Evolutionary conservation across 1,140 invertebrate genomes (phyloP), one percentile per base, ranked within the genome.

Genomic region (Paramacrobiotus metropolitanus): DNA sequence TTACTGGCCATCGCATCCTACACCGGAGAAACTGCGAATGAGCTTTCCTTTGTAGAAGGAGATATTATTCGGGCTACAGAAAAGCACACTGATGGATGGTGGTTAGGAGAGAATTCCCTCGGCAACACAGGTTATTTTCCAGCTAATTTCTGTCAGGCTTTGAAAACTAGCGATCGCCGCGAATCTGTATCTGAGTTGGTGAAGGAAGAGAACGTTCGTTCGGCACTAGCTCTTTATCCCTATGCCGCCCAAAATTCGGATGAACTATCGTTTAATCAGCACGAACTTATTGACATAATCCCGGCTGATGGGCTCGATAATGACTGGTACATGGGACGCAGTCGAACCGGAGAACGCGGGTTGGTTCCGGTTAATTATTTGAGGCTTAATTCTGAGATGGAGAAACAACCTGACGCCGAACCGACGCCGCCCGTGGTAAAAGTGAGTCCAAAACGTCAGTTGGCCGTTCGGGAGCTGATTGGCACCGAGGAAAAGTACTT

Each of bases 401-500:
- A 40, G 34, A n/a, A 15, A n/a, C 34, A n/a, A 15, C 9, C 9
- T 15, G 34, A 40, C 9, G 34, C 9, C 9, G 34, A 40, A n/a
- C 9, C n/a, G 9, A n/a, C 9, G 9, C 9, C 9, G 9, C 34
- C 34, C 9, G 34, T 40, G 34, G n/a, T n/a, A n/a, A n/a, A n/a
- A n/a, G n/a, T n/a, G n/a, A n/a, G n/a, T 40, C 34, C 34, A n/a
- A n/a, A 9, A n/a, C 34, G 48, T 9, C 15, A 15, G 15, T 20
- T 20, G 24, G 48, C 48, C 4, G 24, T 87, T 61, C 77, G 79
- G 66, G 86, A 88, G 70, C 73, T 88, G 30, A 82, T 87, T 44
- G 71, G 74, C 21, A 87, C 85, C 9, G 85, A 88, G 70, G 78
- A 84, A 67, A 78, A 77, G 0, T 87, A 87, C 68, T 79, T 85